phyloP scores from a whole-genome alignment of 2,888 invertebrate species.

The Diaperis boleti region DNA sequence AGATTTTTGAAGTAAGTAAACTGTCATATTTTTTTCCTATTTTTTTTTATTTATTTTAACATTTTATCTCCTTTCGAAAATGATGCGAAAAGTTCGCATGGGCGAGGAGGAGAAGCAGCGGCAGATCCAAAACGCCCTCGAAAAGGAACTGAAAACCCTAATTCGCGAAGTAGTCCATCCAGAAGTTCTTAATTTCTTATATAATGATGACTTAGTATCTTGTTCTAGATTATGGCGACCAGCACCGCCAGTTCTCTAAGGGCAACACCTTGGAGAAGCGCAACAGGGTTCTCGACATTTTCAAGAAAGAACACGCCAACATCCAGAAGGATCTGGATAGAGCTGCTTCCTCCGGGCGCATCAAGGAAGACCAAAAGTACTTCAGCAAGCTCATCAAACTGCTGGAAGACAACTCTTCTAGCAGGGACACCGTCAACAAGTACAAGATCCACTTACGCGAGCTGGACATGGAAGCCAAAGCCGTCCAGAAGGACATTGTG shows the following conservation, averaged over 20 bases:
- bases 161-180: neutral
- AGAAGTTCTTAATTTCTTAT: no score
- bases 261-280: slow-evolving; percentile 68
- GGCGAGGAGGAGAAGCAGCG: neutral
- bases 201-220: neutral
- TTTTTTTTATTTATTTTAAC: neutral
- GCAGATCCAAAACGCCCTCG: neutral
- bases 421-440: slow-evolving; percentile 50
- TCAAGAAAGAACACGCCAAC: slow-evolving; percentile 75
- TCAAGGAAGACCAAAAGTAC: slow-evolving; percentile 69
- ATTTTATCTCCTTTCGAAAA: neutral
- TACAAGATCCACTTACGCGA: slow-evolving; percentile 61
- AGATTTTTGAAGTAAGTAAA: slow-evolving; percentile 14
- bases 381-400: slow-evolving; percentile 69
- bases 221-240: neutral
- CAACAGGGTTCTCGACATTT: slow-evolving; percentile 69
- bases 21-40: no score
- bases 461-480: slow-evolving; percentile 67
- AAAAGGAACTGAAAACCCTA: neutral
- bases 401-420: slow-evolving; percentile 70
- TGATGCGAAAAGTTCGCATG: neutral
- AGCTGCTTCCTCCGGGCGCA: slow-evolving; percentile 70
- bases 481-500: slow-evolving; percentile 49
- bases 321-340: slow-evolving; percentile 74
- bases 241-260: neutral